Conservation (phyloP, 2,797 vertebrate species). For the Nyctibius grandis region DNA sequence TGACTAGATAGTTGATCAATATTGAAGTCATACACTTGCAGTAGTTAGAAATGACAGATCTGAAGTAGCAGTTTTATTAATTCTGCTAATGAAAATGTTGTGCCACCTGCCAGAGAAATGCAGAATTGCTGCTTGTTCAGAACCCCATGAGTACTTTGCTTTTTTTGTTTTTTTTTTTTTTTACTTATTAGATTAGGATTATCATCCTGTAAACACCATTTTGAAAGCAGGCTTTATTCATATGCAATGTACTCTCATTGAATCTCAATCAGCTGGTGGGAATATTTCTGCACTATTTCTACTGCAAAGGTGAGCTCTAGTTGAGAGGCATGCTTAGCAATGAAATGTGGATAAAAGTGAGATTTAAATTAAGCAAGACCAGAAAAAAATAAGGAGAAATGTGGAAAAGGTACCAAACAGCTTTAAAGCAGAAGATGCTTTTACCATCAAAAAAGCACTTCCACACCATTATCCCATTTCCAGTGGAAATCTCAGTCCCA, state of each 20-base stretch:
- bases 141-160: fast-evolving
- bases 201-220: background rate
- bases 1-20: background rate
- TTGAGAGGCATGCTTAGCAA: background rate
- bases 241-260: fast-evolving
- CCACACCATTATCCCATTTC: background rate
- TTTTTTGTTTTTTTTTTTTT: background rate
- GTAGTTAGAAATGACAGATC: background rate
- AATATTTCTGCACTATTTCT: background rate
- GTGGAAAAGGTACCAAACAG: background rate
- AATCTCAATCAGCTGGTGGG: background rate
- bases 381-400: background rate
- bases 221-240: background rate
- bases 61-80: background rate
- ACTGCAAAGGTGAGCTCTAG: background rate
- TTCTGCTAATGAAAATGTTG: background rate
- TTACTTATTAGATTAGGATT: background rate
- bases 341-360: background rate
- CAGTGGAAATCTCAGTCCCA: background rate
- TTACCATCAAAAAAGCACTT: background rate
- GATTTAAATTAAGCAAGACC: background rate
- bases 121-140: background rate
- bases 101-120: background rate
- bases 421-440: background rate
- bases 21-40: background rate